Conservation (phyloP, 1,140 invertebrate genomes). For the Lepidurus couesii region DNA sequence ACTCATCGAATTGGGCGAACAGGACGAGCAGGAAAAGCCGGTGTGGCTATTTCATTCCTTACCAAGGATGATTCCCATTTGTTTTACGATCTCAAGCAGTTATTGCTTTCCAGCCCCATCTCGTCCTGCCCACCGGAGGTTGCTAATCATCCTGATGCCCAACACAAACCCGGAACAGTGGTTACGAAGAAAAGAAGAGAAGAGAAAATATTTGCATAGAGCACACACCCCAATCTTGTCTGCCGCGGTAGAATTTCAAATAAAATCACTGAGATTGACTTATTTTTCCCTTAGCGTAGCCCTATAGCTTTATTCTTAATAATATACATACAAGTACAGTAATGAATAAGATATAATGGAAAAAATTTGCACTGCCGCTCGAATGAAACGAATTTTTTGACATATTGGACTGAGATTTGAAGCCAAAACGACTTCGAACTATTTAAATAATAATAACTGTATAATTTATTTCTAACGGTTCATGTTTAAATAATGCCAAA, state of each 20-base stretch:
- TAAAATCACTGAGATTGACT: background rate
- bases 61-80: constrained; percentile 93
- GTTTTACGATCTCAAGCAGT: constrained; percentile 96
- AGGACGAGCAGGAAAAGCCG: constrained; percentile 95
- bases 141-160: constrained; percentile 96
- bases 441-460: too few relatives aligned
- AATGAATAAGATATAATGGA: too few relatives aligned
- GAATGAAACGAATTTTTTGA: too few relatives aligned
- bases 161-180: constrained; percentile 93
- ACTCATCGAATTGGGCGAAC: constrained; percentile 99
- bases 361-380: too few relatives aligned
- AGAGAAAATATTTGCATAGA: constrained; percentile 85
- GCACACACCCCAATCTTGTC: background rate
- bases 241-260: background rate
- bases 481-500: too few relatives aligned
- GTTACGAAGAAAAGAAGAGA: constrained; percentile 89
- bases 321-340: too few relatives aligned
- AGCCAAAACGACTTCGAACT: too few relatives aligned
- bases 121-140: constrained; percentile 94
- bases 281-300: background rate
- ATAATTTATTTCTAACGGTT: too few relatives aligned
- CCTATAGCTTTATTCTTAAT: background rate
- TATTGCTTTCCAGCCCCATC: constrained; percentile 80
- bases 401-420: too few relatives aligned
- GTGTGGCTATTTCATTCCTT: constrained; percentile 90